Conservation (phyloP, 2,797 vertebrate species). For the Pangasius krempfi region DNA sequence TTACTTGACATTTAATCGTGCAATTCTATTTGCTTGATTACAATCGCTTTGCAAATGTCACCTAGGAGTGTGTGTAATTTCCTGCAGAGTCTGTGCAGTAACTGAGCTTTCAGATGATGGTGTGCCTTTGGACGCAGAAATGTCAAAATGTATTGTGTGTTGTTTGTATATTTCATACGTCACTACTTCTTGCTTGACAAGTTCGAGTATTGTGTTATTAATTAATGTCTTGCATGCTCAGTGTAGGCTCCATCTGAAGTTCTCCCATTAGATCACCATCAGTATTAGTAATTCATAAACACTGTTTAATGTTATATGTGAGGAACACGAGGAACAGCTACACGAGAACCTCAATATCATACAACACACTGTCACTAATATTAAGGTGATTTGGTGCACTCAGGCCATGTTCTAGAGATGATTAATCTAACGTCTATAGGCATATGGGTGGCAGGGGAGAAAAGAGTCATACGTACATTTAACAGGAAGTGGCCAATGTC, state of each 20-base stretch:
- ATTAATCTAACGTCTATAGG: slow-evolving; percentile 26
- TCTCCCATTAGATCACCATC: background rate
- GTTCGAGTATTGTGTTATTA: slow-evolving; percentile 3
- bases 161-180: slow-evolving; percentile 26
- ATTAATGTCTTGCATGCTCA: slow-evolving; percentile 14
- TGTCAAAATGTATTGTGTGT: slow-evolving; percentile 38
- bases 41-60: slow-evolving; percentile 56
- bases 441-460: background rate
- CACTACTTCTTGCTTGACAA: slow-evolving; percentile 7
- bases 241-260: background rate
- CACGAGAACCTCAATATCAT: background rate
- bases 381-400: background rate
- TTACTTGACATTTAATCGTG: slow-evolving; percentile 66
- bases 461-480: background rate
- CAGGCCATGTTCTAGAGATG: background rate
- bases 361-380: background rate
- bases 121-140: slow-evolving; percentile 61
- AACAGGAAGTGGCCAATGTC: slow-evolving; percentile 36
- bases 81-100: slow-evolving; percentile 51
- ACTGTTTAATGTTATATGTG: slow-evolving; percentile 24
- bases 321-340: background rate
- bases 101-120: slow-evolving; percentile 50
- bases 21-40: slow-evolving; percentile 61
- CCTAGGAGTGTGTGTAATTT: slow-evolving; percentile 42
- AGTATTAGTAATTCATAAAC: slow-evolving; percentile 17